These are phyloP conservation scores for Megalurothrips usitatus DNA, from an alignment of 2,888 invertebrate genomes.

Conservation along the genomic window DNA sequence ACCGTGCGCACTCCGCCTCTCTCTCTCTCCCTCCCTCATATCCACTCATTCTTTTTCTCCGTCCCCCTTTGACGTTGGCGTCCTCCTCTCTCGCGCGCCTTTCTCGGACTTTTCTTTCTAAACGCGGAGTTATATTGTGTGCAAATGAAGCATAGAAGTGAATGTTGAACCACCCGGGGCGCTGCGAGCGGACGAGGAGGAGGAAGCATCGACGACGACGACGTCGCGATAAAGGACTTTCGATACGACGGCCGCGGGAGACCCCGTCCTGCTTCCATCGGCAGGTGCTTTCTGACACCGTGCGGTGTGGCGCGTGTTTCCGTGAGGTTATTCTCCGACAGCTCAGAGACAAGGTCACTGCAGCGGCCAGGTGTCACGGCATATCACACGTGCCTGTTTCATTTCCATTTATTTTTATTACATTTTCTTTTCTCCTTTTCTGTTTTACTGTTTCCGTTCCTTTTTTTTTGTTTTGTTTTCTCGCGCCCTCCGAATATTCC, in stretches of 20 bases:
- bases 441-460: too few species aligned
- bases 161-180: constrained; percentile 2
- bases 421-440: too few species aligned
- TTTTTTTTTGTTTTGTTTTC: background rate
- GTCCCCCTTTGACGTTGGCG: background rate
- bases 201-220: background rate
- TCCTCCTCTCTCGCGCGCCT: background rate
- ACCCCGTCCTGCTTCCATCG: too few species aligned
- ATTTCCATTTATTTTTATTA: too few species aligned
- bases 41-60: background rate
- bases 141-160: constrained; percentile 1
- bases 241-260: too few species aligned
- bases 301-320: too few species aligned
- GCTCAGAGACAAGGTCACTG: too few species aligned
- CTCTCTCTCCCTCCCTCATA: background rate
- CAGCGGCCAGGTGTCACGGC: too few species aligned
- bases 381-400: too few species aligned
- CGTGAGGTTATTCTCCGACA: too few species aligned
- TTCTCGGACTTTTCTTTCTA: constrained; percentile 20
- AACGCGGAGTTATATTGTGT: constrained; percentile 22
- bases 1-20: background rate
- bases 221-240: too few species aligned
- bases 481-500: background rate
- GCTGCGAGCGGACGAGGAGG: background rate
- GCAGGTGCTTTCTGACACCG: too few species aligned